Base-by-base conservation (phyloP, 2,113 vertebrate genomes). In the Reinhardtius hippoglossoides region DNA sequence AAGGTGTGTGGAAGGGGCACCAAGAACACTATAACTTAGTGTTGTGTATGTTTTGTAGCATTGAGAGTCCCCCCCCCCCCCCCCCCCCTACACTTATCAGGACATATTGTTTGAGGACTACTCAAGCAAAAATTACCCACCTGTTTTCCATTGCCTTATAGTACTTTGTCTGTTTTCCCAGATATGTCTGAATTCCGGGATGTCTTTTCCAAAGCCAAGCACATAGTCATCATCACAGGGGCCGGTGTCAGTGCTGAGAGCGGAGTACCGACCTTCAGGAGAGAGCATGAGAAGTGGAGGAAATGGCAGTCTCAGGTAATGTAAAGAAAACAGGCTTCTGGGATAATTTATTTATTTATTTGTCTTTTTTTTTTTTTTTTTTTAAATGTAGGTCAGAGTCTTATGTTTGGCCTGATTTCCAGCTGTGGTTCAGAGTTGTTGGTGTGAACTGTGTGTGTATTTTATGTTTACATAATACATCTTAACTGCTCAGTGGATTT, bases 221-320 rank as follows among this genome's bases (percentile, higher is more conserved):
- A 97, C 67, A 96, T 99, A 20, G 96, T 94, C 16, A 87, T 99
- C 74, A 95, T 99, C 88, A 99, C 98, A 0, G 98, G 98, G 1
- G 97, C 98, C 0, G 98, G 98, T 0, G 94, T 98, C 10, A 97
- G 96, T 0, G 96, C 96, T 0, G 98, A 99, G 89, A 99, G 98
- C 0, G 97, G 98, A 0, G 92, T 99, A 0, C 97, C 97, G 0
- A 98, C 97, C 20, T 99, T 99, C 94, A 91, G 96, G 85, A 97
- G 96, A 56, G 90, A 95, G 0, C 94, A 96, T 18, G 97, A 97
- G 13, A 96, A 95, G 58, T 99, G 98, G 98, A 96, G 98, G 31
- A 97, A 94, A 79, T 99, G 98, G 98, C 93, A 95, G 77, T 95
- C 97, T 14, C 97, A 99, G 96, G 98, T 98, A 44, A 2, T 48